Evolutionary conservation across 2,888 invertebrate genomes (phyloP), one percentile per base, ranked within the genome.

Genomic region (Diarsia mendica): DNA sequence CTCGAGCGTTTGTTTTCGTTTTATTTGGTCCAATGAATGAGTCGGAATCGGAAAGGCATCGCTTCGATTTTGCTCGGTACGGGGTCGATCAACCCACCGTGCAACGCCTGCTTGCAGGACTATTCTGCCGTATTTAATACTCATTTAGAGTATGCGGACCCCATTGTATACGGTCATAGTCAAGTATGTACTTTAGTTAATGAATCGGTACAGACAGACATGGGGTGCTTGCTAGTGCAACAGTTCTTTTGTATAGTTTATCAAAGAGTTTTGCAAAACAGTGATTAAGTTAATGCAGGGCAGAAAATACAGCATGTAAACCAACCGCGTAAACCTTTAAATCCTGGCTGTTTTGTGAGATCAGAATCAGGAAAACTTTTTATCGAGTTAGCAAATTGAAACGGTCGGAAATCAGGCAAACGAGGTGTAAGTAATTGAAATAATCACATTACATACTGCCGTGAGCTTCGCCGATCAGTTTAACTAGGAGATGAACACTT

Each of bases 51-150:
- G 85, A 87, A 89, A 83, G 79, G 77, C 77, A 78, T 72, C 65
- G 73, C 79, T 79, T 83, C 75, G 83, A 79, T 85, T 84, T 84
- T 73, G 83, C 87, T 86, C 85, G 82, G 69, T n/a, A 67, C 69
- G 82, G 65, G 92, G 91, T 89, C 91, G 85, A 80, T 90, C 87
- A 92, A 89, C 91, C 80, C 84, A 72, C 70, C 75, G 79, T 75
- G 78, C 84, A 72, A 68, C 75, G 79, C 76, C 79, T 72, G 73
- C 66, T 60, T 66, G 81, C 77, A 80, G 82, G 85, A 75, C 80
- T 87, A 86, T 90, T 88, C 84, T 84, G 69, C 70, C 49, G 70
- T 79, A 72, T 80, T 72, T 70, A 70, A 72, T 65, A 55, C 49
- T 67, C 67, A 69, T 82, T 85, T 77, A 77, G 23, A 67, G 66